Base-by-base conservation (phyloP, 2,113 vertebrate genomes). In the Ptychochromis oligacanthus region DNA sequence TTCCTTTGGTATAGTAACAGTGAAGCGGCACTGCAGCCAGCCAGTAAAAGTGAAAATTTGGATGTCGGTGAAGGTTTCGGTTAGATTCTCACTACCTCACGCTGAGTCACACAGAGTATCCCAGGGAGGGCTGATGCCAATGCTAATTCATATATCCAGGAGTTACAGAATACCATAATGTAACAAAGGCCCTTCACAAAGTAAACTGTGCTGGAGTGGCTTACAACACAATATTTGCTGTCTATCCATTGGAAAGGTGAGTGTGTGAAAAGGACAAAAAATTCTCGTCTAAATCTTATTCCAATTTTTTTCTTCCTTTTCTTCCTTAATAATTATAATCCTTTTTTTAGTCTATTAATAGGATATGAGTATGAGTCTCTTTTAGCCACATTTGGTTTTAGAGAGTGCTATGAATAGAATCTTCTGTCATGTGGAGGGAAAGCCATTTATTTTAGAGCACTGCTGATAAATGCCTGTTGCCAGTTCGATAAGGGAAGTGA, bases 1-100 rank as follows among this genome's bases (percentile, higher is more conserved):
- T 85, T 85, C 20, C 18, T 56, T 80, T 12, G 24, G 78, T 87
- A 58, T 85, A 87, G 57, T 18, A 81, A 60, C 55, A 87, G 38
- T 40, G 18, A 60, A 80, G 81, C 62, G 40, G 49, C 55, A 46
- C 60, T 64, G 70, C 13, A 86, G 38, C 20, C 72, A 79, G 81
- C 61, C 88, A 90, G 83, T 89, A 91, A 91, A 91, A 87, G 49
- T 78, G 34, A 78, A 86, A 24, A 77, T 74, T 22, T 88, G 87
- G 84, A 83, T 75, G 87, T 78, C 10, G 52, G 79, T 18, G 72
- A 83, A 55, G 40, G 15, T 67, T 26, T 72, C 6, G 57, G 22
- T 75, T 60, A 70, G 43, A 78, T 55, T 86, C 76, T 84, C 75
- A 81, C 82, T 84, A 82, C 88, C 79, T 91, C 90, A 91, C 70